Evolutionary conservation across 2,888 invertebrate species (phyloP).

Genomic region (Eupithecia dodoneata): DNA sequence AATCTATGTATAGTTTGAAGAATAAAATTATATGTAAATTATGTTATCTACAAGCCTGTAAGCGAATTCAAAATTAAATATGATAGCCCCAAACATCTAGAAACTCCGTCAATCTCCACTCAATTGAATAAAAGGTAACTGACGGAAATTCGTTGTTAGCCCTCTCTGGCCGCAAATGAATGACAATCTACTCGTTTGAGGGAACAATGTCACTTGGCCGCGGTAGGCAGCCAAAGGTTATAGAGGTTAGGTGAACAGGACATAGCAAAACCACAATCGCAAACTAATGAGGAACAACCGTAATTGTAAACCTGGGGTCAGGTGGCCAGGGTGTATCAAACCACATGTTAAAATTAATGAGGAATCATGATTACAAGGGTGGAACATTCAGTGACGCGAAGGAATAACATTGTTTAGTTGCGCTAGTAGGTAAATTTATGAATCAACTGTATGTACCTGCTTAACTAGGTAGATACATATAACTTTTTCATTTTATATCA

Average conservation of each 20-base stretch:
- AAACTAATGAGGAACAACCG: constrained; percentile 14
- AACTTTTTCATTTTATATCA: too few relatives aligned
- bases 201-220: constrained; percentile 54
- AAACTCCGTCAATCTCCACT: constrained; percentile 13
- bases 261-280: constrained; percentile 4
- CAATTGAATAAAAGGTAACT: constrained; percentile 65
- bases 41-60: not conserved
- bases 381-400: too few relatives aligned
- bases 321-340: not conserved
- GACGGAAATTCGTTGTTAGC: constrained; percentile 61
- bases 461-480: too few relatives aligned
- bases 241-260: constrained; percentile 9
- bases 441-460: too few relatives aligned
- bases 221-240: constrained; percentile 5
- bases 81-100: not conserved
- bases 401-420: too few relatives aligned
- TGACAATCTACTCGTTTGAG: constrained; percentile 64
- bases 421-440: too few relatives aligned
- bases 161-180: constrained; percentile 60
- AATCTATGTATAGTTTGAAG: not conserved
- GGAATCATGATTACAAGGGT: not conserved
- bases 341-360: not conserved
- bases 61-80: not conserved
- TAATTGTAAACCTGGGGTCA: constrained; percentile 3
- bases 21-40: not conserved